Evolutionary conservation across 2,888 invertebrate genomes (phyloP).

Genomic region (Encarsia formosa): DNA sequence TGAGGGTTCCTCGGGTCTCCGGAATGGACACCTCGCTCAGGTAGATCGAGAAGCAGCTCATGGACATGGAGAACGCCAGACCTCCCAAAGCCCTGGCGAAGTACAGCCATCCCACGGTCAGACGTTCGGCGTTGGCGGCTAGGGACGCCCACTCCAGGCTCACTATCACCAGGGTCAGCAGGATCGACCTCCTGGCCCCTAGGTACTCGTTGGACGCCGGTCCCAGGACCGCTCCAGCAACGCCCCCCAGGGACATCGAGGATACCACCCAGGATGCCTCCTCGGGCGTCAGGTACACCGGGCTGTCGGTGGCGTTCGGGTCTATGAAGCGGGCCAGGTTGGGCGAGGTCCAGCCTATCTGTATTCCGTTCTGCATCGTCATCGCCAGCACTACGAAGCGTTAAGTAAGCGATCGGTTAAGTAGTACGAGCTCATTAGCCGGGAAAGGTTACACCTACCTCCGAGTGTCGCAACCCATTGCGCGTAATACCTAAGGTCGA

Average conservation of each 20-base stretch:
- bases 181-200: slow-evolving; percentile 32
- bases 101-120: slow-evolving; percentile 33
- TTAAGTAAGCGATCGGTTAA: neutral
- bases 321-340: slow-evolving; percentile 36
- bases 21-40: slow-evolving; percentile 38
- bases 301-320: slow-evolving; percentile 24
- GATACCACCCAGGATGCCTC: slow-evolving; percentile 39
- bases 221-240: slow-evolving; percentile 29
- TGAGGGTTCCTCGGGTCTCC: slow-evolving; percentile 39
- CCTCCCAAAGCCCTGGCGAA: slow-evolving; percentile 29
- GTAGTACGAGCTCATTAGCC: too few species aligned
- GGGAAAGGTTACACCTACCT: slow-evolving; percentile 1
- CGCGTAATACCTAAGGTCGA: neutral
- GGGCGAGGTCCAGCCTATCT: slow-evolving; percentile 42
- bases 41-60: slow-evolving; percentile 36
- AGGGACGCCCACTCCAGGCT: slow-evolving; percentile 31
- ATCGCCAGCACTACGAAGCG: slow-evolving; percentile 32
- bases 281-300: slow-evolving; percentile 25
- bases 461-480: slow-evolving; percentile 10
- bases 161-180: slow-evolving; percentile 26
- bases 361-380: slow-evolving; percentile 33
- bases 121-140: slow-evolving; percentile 27
- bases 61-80: slow-evolving; percentile 32
- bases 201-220: slow-evolving; percentile 25
- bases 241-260: neutral